Base-by-base conservation (phyloP, 2,113 vertebrate genomes). In the Okapia johnstoni region DNA sequence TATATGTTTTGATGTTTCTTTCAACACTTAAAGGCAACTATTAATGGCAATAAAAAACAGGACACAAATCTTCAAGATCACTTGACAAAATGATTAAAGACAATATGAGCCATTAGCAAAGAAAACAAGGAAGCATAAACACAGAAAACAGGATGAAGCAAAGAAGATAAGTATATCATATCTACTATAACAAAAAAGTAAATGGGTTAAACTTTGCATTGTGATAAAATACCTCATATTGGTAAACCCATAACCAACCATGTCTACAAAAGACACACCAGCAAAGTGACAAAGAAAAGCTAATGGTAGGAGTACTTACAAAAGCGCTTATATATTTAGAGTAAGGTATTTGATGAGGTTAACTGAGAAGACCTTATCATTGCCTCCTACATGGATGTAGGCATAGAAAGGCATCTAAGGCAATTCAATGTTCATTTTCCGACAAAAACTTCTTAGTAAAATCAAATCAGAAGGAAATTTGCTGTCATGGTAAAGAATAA, bases 281-380 rank as follows among this genome's bases (percentile, higher is more conserved):
- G 46, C 23, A 33, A 88, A 63, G 23, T 33, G 54, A 73, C 0
- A 2, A 52, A 26, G n/a, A 85, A 15, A 80, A n/a, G 57, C 12
- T 19, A 11, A 40, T 40, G 15, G 57, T 5, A 25, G 36, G 1
- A 2, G 1, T 1, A 19, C 5, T 25, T 11, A 30, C 4, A 13
- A 16, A 43, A 43, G 52, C 3, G 33, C 6, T 28, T 21, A 7
- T 0, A 2, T 13, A 63, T 25, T 50, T 23, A 66, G 54, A 60
- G 40, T 9, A 16, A 43, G 3, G 6, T 2, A 3, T 12, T 26
- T 87, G 8, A 15, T 21, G 84, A 80, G 40, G 33, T 30, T 16
- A 57, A 79, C 11, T 12, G n/a, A 60, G 88, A 43, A 85, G 55
- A 63, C 15, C 26, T 11, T 11, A 11, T 21, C 48, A 54, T 21